These are phyloP conservation scores for Ammodramus savannarum DNA, from an alignment of 2,113 vertebrate species.

Conservation along the genomic window DNA sequence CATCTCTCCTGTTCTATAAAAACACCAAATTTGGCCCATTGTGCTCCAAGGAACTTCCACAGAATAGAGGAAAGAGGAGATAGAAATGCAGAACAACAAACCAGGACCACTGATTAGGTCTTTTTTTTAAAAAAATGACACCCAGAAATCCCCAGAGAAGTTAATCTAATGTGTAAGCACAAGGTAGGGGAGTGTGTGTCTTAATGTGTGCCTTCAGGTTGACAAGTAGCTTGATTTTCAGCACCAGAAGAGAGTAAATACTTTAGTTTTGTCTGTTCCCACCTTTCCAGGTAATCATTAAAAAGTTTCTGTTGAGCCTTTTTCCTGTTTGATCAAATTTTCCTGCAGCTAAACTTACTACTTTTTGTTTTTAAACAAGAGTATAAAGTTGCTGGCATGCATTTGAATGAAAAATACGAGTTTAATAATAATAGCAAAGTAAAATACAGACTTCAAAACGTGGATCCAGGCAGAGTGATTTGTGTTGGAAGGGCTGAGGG, in stretches of 20 bases:
- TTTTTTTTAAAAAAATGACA: not conserved
- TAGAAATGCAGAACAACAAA: not conserved
- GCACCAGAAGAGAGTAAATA: not conserved
- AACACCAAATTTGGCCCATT: not conserved
- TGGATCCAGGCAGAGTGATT: not conserved
- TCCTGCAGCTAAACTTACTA: not conserved
- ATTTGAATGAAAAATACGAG: not conserved
- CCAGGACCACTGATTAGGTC: not conserved
- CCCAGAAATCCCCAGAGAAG: not conserved
- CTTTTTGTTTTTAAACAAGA: not conserved
- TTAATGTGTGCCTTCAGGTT: not conserved
- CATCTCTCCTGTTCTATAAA: not conserved
- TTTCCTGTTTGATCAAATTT: not conserved
- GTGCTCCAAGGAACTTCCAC: not conserved
- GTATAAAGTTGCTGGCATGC: rapidly evolving
- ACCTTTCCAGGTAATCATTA: not conserved
- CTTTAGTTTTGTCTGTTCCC: not conserved
- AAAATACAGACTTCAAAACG: not conserved
- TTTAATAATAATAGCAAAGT: not conserved
- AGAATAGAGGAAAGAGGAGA: not conserved
- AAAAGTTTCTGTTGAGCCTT: not conserved
- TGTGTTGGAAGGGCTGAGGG: not conserved
- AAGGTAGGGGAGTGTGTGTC: not conserved
- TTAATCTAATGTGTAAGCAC: not conserved
- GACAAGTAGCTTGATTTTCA: not conserved